Evolutionary conservation across 2,113 vertebrate genomes (phyloP).

Genomic region (Australoheros scitulus): DNA sequence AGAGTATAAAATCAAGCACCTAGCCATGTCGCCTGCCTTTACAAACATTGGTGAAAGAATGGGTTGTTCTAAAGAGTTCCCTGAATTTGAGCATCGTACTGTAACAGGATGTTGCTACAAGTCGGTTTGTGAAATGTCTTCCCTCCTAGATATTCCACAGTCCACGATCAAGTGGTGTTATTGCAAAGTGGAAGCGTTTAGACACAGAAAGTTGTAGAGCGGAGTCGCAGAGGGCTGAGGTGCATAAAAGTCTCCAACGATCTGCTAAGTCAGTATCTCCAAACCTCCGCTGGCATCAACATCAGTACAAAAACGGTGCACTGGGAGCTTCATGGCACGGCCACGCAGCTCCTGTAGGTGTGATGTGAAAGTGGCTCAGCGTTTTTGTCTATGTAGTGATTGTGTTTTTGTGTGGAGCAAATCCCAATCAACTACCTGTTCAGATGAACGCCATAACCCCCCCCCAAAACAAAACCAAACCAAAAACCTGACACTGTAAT

Average conservation of each 20-base stretch:
- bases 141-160: neutral
- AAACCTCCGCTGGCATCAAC: neutral
- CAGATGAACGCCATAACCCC: neutral
- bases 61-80: neutral
- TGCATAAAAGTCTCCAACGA: neutral
- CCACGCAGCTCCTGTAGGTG: neutral
- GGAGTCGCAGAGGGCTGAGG: neutral
- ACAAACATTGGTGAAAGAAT: neutral
- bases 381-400: too few relatives aligned
- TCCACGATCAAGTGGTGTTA: rapidly evolving
- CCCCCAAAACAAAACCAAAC: rapidly evolving
- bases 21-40: neutral
- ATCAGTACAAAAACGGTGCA: neutral
- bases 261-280: neutral
- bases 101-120: neutral
- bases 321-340: neutral
- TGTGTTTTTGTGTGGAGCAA: neutral
- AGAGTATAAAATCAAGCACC: neutral
- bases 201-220: neutral
- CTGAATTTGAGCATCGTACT: neutral
- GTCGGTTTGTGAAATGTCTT: rapidly evolving
- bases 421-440: rapidly evolving
- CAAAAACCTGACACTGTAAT: neutral
- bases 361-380: too few relatives aligned
- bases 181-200: neutral